Conservation (phyloP, 1,140 invertebrate genomes). For the Listronotus oregonensis region DNA sequence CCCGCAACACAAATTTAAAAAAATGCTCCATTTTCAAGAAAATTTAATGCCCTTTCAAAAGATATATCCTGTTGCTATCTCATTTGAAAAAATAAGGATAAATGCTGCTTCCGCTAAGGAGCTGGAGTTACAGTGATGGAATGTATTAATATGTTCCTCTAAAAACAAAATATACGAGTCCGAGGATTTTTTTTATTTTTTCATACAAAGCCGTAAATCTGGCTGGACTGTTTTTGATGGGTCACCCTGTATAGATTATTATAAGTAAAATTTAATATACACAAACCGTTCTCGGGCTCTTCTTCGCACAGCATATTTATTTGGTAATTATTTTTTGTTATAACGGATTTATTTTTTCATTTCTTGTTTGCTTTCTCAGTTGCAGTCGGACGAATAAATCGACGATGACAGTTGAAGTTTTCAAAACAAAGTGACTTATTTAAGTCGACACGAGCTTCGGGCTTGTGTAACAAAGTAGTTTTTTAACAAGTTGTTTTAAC, state of each 20-base stretch:
- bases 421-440: slow-evolving; percentile 11
- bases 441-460: slow-evolving; percentile 5
- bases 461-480: slow-evolving; percentile 21
- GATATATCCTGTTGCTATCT: too few species aligned
- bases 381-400: slow-evolving; percentile 11
- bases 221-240: too few species aligned
- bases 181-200: too few species aligned
- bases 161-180: too few species aligned
- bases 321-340: slow-evolving; percentile 7
- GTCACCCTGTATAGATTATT: slow-evolving; percentile 1
- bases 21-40: too few species aligned
- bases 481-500: slow-evolving; percentile 18
- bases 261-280: slow-evolving; percentile 14
- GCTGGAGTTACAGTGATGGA: too few species aligned
- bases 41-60: too few species aligned
- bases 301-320: slow-evolving; percentile 5
- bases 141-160: too few species aligned
- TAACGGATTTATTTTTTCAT: slow-evolving; percentile 9
- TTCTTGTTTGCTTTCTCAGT: slow-evolving; percentile 3
- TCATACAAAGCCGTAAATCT: too few species aligned
- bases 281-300: background rate
- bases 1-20: too few species aligned
- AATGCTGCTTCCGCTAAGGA: too few species aligned
- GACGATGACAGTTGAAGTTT: slow-evolving; percentile 8
- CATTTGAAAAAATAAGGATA: too few species aligned